phyloP scores from a whole-genome alignment of 23 tunicate species.

The Trididemnum miniatum region DNA sequence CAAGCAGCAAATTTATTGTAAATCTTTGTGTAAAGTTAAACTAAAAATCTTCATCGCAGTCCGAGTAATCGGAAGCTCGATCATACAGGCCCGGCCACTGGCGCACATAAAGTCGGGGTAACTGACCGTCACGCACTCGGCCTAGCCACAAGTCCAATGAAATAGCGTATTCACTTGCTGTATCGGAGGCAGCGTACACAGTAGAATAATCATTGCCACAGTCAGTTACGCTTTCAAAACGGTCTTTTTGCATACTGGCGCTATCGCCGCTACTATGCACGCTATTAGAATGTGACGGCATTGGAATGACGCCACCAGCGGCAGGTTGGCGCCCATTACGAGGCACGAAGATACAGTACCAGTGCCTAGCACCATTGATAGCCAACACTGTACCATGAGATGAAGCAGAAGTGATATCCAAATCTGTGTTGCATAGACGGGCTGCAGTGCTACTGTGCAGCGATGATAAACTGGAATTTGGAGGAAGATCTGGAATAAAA shows the following conservation, averaged over 20 bases:
- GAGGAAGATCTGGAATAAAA: too few species aligned
- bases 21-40: too few species aligned
- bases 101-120: conserved; percentile 76
- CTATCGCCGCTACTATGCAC: background rate
- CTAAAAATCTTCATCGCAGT: too few species aligned
- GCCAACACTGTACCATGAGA: conserved; percentile 69
- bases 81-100: conserved; percentile 85
- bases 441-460: conserved; percentile 54
- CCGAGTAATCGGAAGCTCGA: background rate
- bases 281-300: conserved; percentile 7
- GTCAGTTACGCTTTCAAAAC: background rate
- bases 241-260: background rate
- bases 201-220: background rate
- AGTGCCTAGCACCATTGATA: conserved; percentile 75
- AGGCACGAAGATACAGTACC: conserved; percentile 89
- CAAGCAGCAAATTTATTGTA: too few species aligned
- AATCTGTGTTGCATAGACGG: background rate
- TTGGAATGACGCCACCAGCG: background rate
- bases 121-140: conserved; percentile 68
- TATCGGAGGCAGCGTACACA: background rate
- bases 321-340: conserved; percentile 25
- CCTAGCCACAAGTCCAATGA: conserved; percentile 65
- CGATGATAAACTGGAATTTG: conserved; percentile 47
- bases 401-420: background rate
- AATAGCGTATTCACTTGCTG: conserved; percentile 15